These are phyloP conservation scores for Phortica variegata DNA, from an alignment of 1,140 invertebrate species.

Conservation along the genomic window DNA sequence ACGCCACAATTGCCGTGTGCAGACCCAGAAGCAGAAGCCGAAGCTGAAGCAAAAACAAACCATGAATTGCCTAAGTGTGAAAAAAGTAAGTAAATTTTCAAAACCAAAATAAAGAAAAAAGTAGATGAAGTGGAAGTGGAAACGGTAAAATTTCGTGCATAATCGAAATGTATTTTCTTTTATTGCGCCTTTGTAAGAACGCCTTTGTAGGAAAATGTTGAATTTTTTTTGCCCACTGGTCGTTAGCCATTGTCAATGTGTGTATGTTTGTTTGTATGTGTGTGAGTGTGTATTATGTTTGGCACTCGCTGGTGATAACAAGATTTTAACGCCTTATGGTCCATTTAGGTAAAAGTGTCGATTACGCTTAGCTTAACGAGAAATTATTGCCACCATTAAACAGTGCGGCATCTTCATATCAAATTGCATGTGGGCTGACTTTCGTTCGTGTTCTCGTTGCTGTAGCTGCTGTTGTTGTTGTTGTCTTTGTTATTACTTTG, in stretches of 20 bases:
- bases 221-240: conserved; percentile 6
- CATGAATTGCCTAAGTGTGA: too few species aligned
- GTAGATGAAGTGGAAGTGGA: too few species aligned
- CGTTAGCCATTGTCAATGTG: background rate
- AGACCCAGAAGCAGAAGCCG: too few species aligned
- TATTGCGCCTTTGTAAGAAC: conserved; percentile 28
- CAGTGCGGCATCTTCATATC: too few species aligned
- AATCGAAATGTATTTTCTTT: conserved; percentile 49
- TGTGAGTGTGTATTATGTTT: background rate
- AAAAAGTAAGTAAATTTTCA: too few species aligned
- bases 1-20: too few species aligned
- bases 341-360: conserved; percentile 52
- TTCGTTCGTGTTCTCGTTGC: too few species aligned
- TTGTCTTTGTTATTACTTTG: too few species aligned
- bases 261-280: background rate
- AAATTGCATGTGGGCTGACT: too few species aligned
- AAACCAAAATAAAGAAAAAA: too few species aligned
- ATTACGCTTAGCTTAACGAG: conserved; percentile 47
- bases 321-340: conserved; percentile 53
- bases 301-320: conserved; percentile 32
- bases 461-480: too few species aligned
- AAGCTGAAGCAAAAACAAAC: too few species aligned
- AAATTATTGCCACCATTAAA: conserved; percentile 54
- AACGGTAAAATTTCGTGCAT: conserved; percentile 13
- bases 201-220: conserved; percentile 21